Percentiles rank a stretch among this genome's conserved stretches.
Evolutionary conservation across 2,888 invertebrate genomes (phyloP).

Genomic region (Coelopa pilipes): DNA sequence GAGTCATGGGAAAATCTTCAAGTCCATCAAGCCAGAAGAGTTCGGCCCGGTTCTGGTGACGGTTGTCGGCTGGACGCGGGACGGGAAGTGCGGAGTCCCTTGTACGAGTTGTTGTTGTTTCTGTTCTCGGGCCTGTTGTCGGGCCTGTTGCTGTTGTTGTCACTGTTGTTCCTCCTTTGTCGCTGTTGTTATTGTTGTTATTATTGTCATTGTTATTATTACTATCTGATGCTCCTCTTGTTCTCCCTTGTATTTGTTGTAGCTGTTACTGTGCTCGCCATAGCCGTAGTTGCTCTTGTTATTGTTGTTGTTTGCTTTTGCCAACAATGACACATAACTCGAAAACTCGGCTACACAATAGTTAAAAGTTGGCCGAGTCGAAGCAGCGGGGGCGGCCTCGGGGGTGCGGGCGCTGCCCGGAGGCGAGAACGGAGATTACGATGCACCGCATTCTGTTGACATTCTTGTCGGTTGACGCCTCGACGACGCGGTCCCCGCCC

Average conservation of each 20-base stretch:
- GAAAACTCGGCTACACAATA: constrained; percentile 61
- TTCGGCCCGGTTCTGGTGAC: constrained; percentile 11
- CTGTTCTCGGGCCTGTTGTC: neutral
- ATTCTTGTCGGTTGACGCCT: constrained; percentile 17
- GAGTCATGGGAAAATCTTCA: constrained; percentile 59
- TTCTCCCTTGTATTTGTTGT: constrained; percentile 20
- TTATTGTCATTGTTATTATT: constrained; percentile 44
- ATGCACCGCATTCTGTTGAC: constrained; percentile 19
- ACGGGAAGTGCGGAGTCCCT: too few relatives aligned
- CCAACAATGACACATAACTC: constrained; percentile 49
- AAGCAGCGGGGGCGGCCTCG: too few relatives aligned
- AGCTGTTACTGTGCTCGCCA: too few relatives aligned
- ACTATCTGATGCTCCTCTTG: constrained; percentile 18
- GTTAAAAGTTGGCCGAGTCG: constrained; percentile 39
- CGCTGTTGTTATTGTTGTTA: constrained; percentile 15
- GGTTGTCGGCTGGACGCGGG: too few relatives aligned
- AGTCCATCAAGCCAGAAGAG: constrained; percentile 30
- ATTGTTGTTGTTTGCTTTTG: constrained; percentile 23
- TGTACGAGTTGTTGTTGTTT: too few relatives aligned
- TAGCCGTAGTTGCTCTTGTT: constrained; percentile 6
- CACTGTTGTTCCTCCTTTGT: constrained; percentile 18
- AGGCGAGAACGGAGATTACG: constrained; percentile 22
- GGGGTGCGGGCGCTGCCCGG: neutral
- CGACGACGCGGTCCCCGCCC: neutral
- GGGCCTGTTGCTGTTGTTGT: constrained; percentile 8